Evolutionary conservation across 2,888 invertebrate species (phyloP).

Genomic region (Synanthedon vespiformis): DNA sequence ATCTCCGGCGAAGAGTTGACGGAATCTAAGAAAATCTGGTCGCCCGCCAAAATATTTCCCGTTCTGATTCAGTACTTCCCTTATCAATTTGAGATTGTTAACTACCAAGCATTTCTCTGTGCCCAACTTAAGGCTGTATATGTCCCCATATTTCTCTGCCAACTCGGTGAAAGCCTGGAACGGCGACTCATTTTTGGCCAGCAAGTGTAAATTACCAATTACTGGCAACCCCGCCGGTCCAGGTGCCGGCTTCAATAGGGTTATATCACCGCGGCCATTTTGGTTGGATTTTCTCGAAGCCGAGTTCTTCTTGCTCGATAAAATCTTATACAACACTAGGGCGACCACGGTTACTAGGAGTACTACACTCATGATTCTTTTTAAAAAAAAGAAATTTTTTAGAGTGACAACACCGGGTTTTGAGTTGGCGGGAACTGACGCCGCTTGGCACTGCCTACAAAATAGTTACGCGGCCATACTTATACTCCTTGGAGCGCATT

Average conservation of each 20-base stretch:
- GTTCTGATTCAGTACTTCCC: slow-evolving; percentile 82
- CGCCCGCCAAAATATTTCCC: slow-evolving; percentile 86
- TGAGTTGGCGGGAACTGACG: slow-evolving; percentile 39
- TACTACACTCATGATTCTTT: slow-evolving; percentile 55
- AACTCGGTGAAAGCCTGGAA: slow-evolving; percentile 80
- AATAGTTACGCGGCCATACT: slow-evolving; percentile 14
- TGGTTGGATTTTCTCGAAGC: slow-evolving; percentile 24
- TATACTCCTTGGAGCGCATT: slow-evolving; percentile 15
- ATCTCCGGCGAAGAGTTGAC: slow-evolving; percentile 86
- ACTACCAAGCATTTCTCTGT: slow-evolving; percentile 78
- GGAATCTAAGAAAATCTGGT: slow-evolving; percentile 84
- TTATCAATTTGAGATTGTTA: slow-evolving; percentile 77
- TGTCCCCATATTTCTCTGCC: slow-evolving; percentile 77
- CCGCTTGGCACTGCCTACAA: slow-evolving; percentile 21
- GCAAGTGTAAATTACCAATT: slow-evolving; percentile 77
- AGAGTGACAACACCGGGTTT: slow-evolving; percentile 42
- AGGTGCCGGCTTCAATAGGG: slow-evolving; percentile 61
- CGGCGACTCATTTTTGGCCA: slow-evolving; percentile 74
- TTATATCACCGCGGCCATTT: slow-evolving; percentile 23
- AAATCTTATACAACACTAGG: slow-evolving; percentile 39
- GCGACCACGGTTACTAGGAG: slow-evolving; percentile 31
- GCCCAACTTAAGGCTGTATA: slow-evolving; percentile 78
- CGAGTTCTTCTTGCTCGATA: slow-evolving; percentile 24
- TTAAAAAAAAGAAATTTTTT: slow-evolving; percentile 32
- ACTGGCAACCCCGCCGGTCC: slow-evolving; percentile 77